Base-by-base conservation (phyloP, 2,113 vertebrate genomes). In the Miniopterus natalensis region DNA sequence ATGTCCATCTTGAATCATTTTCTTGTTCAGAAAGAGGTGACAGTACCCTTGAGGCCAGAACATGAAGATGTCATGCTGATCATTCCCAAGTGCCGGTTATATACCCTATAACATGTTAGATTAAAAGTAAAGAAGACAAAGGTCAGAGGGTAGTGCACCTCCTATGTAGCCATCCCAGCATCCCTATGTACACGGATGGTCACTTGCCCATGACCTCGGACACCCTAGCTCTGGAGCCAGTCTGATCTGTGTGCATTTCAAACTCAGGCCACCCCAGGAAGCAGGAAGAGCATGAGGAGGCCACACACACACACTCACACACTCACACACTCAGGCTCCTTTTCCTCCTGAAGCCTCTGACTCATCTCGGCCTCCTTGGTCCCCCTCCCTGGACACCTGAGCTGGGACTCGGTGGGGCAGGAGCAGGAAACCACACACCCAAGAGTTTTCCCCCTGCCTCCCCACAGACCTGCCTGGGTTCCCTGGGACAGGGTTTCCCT, bases 121-220 rank as follows among this genome's bases (percentile, higher is more conserved):
- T 23, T n/a, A n/a, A 80, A 57, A 47, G 59, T 10, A 59, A 27
- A 86, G 59, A 11, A 57, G 5, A n/a, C n/a, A n/a, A 55, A 40
- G 23, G 40, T 29, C 23, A 53, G 23, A 63, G 6, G 57, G 49
- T 11, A 3, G 29, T 6, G 10, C 65, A 66, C 0, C 5, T 18
- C 79, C 53, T 11, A 18, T 40, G 14, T 20, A 20, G 1, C 51
- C 7, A 4, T 59, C 83, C 13, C 9, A 2, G 66, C 81, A 6
- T 70, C 71, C 45, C 45, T 4, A 1, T 20, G 51, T 2, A 3
- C 66, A 14, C 4, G 0, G n/a, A 13, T 2, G 14, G 71, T 10
- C 57, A 5, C 2, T 21, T 42, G 61, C 63, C 61, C 42, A 14
- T 31, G 20, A 8, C 66, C 65, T 49, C 0, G 0, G 18, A 3